Evolutionary conservation across 2,113 vertebrate genomes (phyloP).

Genomic region (Paedocypris sp.): DNA sequence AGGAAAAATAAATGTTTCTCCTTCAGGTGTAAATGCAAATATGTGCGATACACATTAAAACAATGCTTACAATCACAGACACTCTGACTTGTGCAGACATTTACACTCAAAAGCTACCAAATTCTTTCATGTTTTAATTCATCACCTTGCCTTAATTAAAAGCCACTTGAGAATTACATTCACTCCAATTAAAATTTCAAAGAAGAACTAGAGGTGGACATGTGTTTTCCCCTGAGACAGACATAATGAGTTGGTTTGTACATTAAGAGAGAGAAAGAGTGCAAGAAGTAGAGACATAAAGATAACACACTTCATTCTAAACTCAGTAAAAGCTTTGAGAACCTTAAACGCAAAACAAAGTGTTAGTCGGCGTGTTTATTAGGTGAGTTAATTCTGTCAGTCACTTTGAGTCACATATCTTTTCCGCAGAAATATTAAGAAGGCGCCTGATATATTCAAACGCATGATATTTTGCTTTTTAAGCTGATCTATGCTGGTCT

Average conservation of each 20-base stretch:
- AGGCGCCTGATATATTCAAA: too few species aligned
- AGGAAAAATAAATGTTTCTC: neutral
- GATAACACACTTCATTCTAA: too few species aligned
- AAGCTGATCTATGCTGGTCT: too few species aligned
- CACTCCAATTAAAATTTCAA: slow-evolving; percentile 31
- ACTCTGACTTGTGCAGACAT: neutral
- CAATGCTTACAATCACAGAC: neutral
- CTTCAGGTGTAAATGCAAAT: neutral
- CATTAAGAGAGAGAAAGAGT: too few species aligned
- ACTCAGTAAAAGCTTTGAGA: too few species aligned
- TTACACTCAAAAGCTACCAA: neutral
- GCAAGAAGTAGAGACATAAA: too few species aligned
- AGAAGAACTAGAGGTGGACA: slow-evolving; percentile 14
- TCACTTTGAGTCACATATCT: too few species aligned
- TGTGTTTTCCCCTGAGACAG: neutral
- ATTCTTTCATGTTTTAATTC: slow-evolving; percentile 35
- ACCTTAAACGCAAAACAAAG: too few species aligned
- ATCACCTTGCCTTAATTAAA: slow-evolving; percentile 35
- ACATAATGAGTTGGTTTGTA: slow-evolving; percentile 4
- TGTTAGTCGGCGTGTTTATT: too few species aligned
- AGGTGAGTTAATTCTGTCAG: too few species aligned
- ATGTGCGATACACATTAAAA: neutral
- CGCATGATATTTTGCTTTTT: too few species aligned
- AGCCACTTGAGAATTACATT: slow-evolving; percentile 18
- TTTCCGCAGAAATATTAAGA: too few species aligned